Evolutionary conservation across 2,113 vertebrate species (phyloP).

Genomic region (Equus przewalskii): DNA sequence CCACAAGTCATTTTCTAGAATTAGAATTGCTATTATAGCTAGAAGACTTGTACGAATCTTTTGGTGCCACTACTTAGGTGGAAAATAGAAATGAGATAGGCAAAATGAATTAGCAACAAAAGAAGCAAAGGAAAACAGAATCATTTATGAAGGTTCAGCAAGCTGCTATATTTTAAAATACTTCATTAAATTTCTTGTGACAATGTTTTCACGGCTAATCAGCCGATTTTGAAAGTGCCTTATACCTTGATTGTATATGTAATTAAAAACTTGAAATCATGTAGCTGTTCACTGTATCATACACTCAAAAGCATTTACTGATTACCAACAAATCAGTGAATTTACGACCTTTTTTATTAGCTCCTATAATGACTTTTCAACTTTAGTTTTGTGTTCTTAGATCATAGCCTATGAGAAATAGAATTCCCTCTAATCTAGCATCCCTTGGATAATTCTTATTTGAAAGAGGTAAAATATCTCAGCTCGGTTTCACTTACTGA

Average conservation of each 20-base stretch:
- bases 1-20: not conserved
- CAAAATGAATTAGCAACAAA: not conserved
- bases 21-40: not conserved
- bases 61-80: not conserved
- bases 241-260: not conserved
- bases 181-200: not conserved
- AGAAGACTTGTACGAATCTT: not conserved
- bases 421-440: not conserved
- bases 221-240: not conserved
- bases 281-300: not conserved
- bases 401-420: not conserved
- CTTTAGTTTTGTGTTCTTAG: not conserved
- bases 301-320: not conserved
- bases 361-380: not conserved
- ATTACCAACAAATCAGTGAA: constrained; percentile 9
- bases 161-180: constrained; percentile 7
- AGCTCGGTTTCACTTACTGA: not conserved
- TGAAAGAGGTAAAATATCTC: not conserved
- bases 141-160: not conserved
- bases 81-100: not conserved
- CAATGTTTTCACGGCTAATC: not conserved
- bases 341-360: constrained; percentile 13
- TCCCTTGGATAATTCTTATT: not conserved
- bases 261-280: constrained; percentile 27
- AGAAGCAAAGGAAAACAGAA: constrained; percentile 17